Conservation (phyloP, 2,797 vertebrate species). For the Diplodus puntazzo region DNA sequence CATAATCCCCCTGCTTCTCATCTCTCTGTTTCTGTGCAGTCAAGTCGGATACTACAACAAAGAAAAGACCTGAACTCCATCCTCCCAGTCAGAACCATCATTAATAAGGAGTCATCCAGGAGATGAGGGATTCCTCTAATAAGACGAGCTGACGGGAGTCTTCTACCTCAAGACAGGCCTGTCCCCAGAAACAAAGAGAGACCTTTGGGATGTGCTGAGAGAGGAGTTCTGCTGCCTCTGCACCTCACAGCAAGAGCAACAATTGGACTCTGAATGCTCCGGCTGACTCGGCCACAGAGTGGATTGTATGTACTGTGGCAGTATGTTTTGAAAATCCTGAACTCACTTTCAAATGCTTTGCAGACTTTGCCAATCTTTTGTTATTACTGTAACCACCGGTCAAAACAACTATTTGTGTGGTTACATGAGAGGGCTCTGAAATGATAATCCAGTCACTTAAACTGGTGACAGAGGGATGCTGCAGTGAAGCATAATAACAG, state of each 20-base stretch:
- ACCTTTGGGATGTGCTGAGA: conserved; percentile 27
- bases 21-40: conserved; percentile 81
- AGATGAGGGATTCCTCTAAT: conserved; percentile 64
- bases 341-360: conserved; percentile 22
- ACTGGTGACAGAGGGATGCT: conserved; percentile 9
- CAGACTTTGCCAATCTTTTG: conserved; percentile 11
- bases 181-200: conserved; percentile 22
- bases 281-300: conserved; percentile 9
- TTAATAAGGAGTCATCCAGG: conserved; percentile 68
- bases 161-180: conserved; percentile 63
- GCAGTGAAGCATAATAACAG: conserved; percentile 20
- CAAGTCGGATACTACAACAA: conserved; percentile 85
- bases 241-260: conserved; percentile 5
- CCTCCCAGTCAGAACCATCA: conserved; percentile 87
- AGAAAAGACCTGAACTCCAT: conserved; percentile 91
- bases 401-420: conserved; percentile 3
- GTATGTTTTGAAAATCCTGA: conserved; percentile 11
- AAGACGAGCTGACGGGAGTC: conserved; percentile 65
- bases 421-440: conserved; percentile 18
- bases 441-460: conserved; percentile 8
- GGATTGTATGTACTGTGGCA: conserved; percentile 23
- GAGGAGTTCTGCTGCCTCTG: conserved; percentile 12
- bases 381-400: conserved; percentile 2
- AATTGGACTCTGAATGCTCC: conserved; percentile 11
- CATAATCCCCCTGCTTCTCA: conserved; percentile 34